Conservation (phyloP, 1,140 invertebrate genomes). For the Scylla paramamosain region DNA sequence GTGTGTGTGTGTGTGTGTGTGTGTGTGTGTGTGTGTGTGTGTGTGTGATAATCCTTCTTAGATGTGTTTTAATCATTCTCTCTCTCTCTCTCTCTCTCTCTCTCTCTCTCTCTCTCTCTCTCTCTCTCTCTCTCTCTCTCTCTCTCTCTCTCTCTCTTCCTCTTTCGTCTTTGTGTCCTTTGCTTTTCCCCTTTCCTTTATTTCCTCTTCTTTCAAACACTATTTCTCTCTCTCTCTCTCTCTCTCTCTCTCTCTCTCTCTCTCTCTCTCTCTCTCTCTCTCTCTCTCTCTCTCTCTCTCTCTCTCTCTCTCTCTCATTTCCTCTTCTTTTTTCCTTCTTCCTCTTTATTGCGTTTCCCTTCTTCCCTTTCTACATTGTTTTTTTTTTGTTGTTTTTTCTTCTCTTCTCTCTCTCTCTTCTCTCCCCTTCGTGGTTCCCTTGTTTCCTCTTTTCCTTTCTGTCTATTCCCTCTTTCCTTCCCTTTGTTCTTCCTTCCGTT, state of each 20-base stretch:
- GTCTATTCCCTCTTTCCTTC: background rate
- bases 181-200: no score
- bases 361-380: no score
- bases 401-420: background rate
- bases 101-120: slow-evolving; percentile 3
- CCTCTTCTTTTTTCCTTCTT: background rate
- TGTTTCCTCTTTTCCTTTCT: background rate
- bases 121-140: slow-evolving; percentile 29
- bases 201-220: no score
- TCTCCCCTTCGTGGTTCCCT: background rate
- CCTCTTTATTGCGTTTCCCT: background rate
- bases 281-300: slow-evolving; percentile 54
- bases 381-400: no score
- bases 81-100: background rate
- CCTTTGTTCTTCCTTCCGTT: background rate
- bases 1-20: no score
- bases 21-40: no score
- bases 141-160: slow-evolving; percentile 22
- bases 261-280: slow-evolving; percentile 24
- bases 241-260: slow-evolving; percentile 34
- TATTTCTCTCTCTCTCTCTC: background rate
- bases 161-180: slow-evolving; percentile 29
- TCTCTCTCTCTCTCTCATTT: slow-evolving; percentile 33
- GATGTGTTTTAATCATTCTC: background rate
- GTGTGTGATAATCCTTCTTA: background rate